A percentile compares a stretch with the other conserved stretches of the same genome.
Conservation (phyloP, 2,888 invertebrate species). For the Hoplodrina blanda region DNA sequence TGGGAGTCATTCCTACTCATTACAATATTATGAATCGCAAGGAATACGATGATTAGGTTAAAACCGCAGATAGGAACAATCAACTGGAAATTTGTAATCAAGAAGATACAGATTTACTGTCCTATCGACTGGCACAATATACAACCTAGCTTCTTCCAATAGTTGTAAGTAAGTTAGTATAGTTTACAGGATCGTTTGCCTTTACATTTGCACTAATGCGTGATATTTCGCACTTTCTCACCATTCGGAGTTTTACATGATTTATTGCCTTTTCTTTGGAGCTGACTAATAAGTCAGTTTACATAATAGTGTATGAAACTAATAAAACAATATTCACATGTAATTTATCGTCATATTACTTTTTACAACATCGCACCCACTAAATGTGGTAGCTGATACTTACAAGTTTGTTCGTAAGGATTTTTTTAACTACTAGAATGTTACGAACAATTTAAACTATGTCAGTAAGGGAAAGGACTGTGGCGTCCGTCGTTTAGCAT, state of each 20-base stretch:
- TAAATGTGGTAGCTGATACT: slow-evolving; percentile 6
- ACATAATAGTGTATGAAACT: slow-evolving; percentile 10
- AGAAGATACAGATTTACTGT: slow-evolving; percentile 25
- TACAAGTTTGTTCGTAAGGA: slow-evolving; percentile 22
- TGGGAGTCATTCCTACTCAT: neutral
- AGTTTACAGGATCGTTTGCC: slow-evolving; percentile 71
- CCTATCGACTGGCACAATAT: slow-evolving; percentile 9
- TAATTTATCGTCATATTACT: slow-evolving; percentile 5
- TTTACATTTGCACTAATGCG: slow-evolving; percentile 77
- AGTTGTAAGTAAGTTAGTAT: slow-evolving; percentile 4
- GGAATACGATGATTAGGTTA: neutral
- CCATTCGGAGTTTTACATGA: slow-evolving; percentile 55
- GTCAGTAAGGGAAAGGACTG: slow-evolving; percentile 71
- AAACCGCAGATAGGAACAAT: neutral
- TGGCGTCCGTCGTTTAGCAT: slow-evolving; percentile 69
- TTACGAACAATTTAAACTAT: slow-evolving; percentile 58
- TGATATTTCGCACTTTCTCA: slow-evolving; percentile 87
- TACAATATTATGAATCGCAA: neutral
- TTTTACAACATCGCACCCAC: neutral
- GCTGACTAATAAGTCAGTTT: slow-evolving; percentile 10
- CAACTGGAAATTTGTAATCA: neutral
- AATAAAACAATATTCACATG: neutral
- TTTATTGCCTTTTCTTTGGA: slow-evolving; percentile 22
- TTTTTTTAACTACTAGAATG: slow-evolving; percentile 22
- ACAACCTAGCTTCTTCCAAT: slow-evolving; percentile 17